A percentile compares a stretch with the other conserved stretches of the same genome.
Evolutionary conservation across 2,888 invertebrate genomes (phyloP).

Genomic region (Sussaba pulchella): DNA sequence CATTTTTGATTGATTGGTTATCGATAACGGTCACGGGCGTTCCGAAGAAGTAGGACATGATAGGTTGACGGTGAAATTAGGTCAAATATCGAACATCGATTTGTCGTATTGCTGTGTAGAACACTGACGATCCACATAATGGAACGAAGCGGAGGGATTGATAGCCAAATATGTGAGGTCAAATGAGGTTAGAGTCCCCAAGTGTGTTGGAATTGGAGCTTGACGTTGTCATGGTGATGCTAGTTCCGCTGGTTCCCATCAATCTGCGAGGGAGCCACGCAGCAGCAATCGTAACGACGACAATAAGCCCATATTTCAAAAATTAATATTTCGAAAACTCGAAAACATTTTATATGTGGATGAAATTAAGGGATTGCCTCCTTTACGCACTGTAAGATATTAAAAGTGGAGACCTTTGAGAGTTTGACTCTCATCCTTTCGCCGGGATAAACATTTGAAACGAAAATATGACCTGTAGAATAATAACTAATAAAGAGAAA

Average conservation of each 20-base stretch:
- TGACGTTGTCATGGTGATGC: slow-evolving; percentile 50
- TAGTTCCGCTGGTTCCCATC: neutral
- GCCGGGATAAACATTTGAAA: too few relatives aligned
- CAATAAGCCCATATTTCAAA: too few relatives aligned
- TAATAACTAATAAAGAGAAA: too few relatives aligned
- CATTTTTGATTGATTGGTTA: slow-evolving; percentile 60
- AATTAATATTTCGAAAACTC: too few relatives aligned
- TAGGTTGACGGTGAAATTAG: slow-evolving; percentile 19
- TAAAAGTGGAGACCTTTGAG: too few relatives aligned
- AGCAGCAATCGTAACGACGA: neutral
- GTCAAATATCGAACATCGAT: neutral
- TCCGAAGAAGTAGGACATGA: slow-evolving; percentile 75
- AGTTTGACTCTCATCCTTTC: too few relatives aligned
- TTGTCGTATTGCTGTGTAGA: slow-evolving; percentile 21
- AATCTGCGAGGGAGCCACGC: slow-evolving; percentile 34
- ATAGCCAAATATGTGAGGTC: slow-evolving; percentile 6
- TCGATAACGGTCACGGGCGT: slow-evolving; percentile 69
- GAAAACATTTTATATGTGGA: too few relatives aligned
- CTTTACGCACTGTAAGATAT: too few relatives aligned
- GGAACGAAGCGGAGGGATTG: neutral
- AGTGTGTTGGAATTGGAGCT: slow-evolving; percentile 29
- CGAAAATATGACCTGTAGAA: too few relatives aligned
- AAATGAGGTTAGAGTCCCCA: slow-evolving; percentile 45
- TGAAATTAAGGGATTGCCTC: too few relatives aligned
- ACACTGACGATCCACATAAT: slow-evolving; percentile 35